Evolutionary conservation across 2,113 vertebrate genomes (phyloP), one percentile per base, ranked within the genome.

Genomic region (Neolamprologus modestus): DNA sequence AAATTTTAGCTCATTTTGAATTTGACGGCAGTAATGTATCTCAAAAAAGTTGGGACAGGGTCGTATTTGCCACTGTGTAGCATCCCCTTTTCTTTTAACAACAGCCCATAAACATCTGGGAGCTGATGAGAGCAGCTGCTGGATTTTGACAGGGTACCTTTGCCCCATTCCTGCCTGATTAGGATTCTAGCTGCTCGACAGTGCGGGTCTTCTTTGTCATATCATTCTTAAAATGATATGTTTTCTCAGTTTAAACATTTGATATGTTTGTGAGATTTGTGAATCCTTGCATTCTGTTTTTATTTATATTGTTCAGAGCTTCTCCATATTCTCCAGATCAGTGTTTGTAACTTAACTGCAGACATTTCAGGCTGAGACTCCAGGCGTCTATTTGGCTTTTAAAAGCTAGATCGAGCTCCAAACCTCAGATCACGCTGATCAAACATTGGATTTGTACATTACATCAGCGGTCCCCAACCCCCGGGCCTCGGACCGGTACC

Each of bases 321-420:
- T 40, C 61, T 35, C 61, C 6, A 66, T 19, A 37, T 66, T 66
- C n/a, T 66, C 5, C 33, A n/a, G 4, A 66, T 37, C 19, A 37
- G 33, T 0, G 1, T 33, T 55, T 33, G 28, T 19, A 63, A 33
- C 59, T 4, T 33, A 63, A 63, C 9, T 63, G 28, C 28, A 11
- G 6, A 63, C 28, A 63, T 35, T 33, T 63, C 31, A 19, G 59
- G 31, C 0, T 19, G 9, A 19, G 57, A 63, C 59, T 63, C 28
- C 28, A 63, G 17, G 1, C 2, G 4, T 11, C 17, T 19, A 1
- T 35, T 63, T 3, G 59, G 59, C 9, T 19, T 63, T 19, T 11
- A 63, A 63, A 0, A 63, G 31, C 16, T 35, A 63, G 1, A 33
- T 61, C 16, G 0, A 33, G 4, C 28, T 33, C 59, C 28, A 63